Base-by-base conservation (phyloP, 2,888 invertebrate genomes). In the Ectemnius cavifrons region DNA sequence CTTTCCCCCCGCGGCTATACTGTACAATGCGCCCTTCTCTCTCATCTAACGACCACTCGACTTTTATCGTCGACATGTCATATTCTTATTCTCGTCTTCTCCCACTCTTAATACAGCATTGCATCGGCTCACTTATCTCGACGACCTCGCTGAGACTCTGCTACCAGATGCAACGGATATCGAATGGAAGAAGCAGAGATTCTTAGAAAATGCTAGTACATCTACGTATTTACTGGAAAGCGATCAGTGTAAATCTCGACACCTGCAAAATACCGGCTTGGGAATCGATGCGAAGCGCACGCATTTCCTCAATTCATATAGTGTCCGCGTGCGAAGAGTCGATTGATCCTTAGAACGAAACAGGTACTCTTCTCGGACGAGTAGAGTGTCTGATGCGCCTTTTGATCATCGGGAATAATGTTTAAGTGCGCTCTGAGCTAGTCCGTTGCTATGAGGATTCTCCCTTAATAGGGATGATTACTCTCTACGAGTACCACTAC, bases 321-420 rank as follows among this genome's bases (percentile, higher is more conserved):
- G 8, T 6, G 37, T 37, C 37, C 37, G 37, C 37, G 37, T 8
- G 37, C 37, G 5, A 2, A 45, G 20, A 27, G 18, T 3, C 61
- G 57, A 69, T 70, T 74, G 65, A 71, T 59, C 58, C 56, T 16
- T 59, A 47, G 64, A 57, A 58, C 67, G 64, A 71, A 23, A 23
- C 23, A 23, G 23, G 74, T 68, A 78, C 71, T 75, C 71, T 71
- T 73, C 61, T 49, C 75, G 71, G 37, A 52, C 49, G 63, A 56
- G 58, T 11, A 6, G 37, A 37, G 8, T 37, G 37, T 45, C 5
- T 61, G 79, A 58, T 65, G 76, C 78, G 78, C 78, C 83, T 83
- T 82, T 75, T 82, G 81, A 82, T 82, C 67, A 81, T 80, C 77
- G 79, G 75, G 73, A 83, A 83, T 82, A 81, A 81, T 81, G 66